A percentile compares a stretch with the other conserved stretches of the same genome.
Evolutionary conservation across 2,113 vertebrate genomes (phyloP).

Genomic region (Neopipo cinnamomea): DNA sequence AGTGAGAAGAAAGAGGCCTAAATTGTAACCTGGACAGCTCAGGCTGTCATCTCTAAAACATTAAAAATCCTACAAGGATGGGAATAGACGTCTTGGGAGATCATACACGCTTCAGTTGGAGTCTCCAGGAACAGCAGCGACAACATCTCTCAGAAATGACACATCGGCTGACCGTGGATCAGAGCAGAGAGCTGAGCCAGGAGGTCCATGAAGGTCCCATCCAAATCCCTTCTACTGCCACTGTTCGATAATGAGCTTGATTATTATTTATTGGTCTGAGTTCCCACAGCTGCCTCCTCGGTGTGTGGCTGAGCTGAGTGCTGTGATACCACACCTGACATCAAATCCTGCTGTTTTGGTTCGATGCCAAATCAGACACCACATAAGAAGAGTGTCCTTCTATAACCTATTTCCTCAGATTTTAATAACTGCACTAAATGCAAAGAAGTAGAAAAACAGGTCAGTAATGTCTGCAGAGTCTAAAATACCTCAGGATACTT

Average conservation of each 20-base stretch:
- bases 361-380: not conserved
- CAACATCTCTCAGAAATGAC: not conserved
- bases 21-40: not conserved
- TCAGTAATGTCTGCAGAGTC: not conserved
- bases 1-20: not conserved
- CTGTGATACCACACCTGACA: fast-evolving
- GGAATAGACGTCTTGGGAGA: not conserved
- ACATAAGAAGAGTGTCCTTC: not conserved
- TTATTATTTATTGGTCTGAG: not conserved
- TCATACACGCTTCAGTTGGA: not conserved
- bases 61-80: not conserved
- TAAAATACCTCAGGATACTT: not conserved
- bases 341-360: not conserved
- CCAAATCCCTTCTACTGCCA: not conserved
- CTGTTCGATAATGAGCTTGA: not conserved
- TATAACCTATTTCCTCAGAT: not conserved
- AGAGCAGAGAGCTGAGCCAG: not conserved
- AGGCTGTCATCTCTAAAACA: not conserved
- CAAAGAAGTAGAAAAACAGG: not conserved
- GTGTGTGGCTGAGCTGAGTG: not conserved
- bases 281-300: not conserved
- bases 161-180: fast-evolving
- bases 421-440: not conserved
- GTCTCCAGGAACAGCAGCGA: not conserved
- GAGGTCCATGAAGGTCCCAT: not conserved